Conservation (phyloP, 35 echinoderm and acorn worm species). For the Apostichopus japonicus region DNA sequence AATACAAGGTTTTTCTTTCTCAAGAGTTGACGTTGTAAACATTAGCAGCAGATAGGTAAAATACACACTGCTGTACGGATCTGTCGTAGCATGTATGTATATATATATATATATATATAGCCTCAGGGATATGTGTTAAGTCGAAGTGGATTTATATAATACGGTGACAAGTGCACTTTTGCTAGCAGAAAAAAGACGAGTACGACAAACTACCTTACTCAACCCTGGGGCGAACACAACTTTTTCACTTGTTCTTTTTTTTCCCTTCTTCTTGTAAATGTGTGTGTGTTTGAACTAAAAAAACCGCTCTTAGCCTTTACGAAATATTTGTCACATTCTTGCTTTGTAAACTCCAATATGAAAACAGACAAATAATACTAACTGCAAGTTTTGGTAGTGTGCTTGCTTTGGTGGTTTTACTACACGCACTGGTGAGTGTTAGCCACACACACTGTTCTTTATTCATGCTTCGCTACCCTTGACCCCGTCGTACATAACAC, state of each 20-base stretch:
- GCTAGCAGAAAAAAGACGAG: not conserved
- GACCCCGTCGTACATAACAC: not conserved
- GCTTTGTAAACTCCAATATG: not conserved
- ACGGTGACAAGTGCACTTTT: not conserved
- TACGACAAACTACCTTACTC: not conserved
- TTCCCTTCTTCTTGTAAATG: not conserved
- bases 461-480: constrained; percentile 43
- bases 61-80: not conserved
- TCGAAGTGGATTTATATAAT: not conserved
- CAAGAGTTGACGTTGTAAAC: not conserved
- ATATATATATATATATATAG: constrained; percentile 53
- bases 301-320: not conserved
- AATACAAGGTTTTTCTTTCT: not conserved
- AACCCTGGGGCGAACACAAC: constrained; percentile 15
- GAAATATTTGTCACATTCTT: not conserved
- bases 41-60: constrained; percentile 12
- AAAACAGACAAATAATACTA: constrained; percentile 6
- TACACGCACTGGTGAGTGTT: not conserved
- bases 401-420: no score
- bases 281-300: not conserved
- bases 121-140: constrained; percentile 34
- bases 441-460: not conserved
- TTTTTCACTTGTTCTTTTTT: not conserved
- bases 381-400: no score
- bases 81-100: constrained; percentile 22